These are phyloP conservation scores for Cygnus olor DNA, from an alignment of 2,797 vertebrate species.

Conservation along the genomic window DNA sequence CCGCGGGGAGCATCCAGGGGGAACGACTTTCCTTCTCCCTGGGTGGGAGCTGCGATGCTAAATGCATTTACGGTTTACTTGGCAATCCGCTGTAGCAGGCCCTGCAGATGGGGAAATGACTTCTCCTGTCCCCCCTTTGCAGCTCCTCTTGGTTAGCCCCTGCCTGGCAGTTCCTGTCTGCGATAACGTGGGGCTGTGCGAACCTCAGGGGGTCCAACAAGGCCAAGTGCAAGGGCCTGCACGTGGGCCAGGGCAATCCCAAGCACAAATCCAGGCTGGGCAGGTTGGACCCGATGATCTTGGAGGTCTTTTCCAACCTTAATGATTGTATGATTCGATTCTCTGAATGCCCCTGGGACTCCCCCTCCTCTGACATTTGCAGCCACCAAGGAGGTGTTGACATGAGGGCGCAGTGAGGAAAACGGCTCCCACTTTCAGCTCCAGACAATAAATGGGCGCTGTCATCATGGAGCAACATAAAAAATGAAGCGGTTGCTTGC, in stretches of 20 bases:
- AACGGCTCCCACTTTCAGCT: neutral
- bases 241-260: too few species aligned
- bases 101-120: neutral
- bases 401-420: neutral
- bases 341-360: neutral
- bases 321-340: too few species aligned
- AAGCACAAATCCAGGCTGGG: too few species aligned
- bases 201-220: too few species aligned
- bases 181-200: neutral
- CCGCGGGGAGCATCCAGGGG: accelerated
- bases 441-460: neutral
- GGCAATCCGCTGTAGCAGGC: neutral
- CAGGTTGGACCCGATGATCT: too few species aligned
- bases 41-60: neutral
- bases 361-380: neutral
- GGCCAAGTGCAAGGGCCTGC: too few species aligned
- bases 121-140: neutral
- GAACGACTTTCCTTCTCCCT: neutral
- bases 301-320: too few species aligned
- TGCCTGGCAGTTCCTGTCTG: neutral
- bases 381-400: neutral
- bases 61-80: accelerated
- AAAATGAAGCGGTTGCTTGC: neutral
- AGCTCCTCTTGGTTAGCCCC: neutral
- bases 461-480: neutral